Percentiles rank a stretch among this genome's conserved stretches.
Evolutionary conservation across 1,140 invertebrate species (phyloP).

Genomic region (Andricus grossulariae): DNA sequence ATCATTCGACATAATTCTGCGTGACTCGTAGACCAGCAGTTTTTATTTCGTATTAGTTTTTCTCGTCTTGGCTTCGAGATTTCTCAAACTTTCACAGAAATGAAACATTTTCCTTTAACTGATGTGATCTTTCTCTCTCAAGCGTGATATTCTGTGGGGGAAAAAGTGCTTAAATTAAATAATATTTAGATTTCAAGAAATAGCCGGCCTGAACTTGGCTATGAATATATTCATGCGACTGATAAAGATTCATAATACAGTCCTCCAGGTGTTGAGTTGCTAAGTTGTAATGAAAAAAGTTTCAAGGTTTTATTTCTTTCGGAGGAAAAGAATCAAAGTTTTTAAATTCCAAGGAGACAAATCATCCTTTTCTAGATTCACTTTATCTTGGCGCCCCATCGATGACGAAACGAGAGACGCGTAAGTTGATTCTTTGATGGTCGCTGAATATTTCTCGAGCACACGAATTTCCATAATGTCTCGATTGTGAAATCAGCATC

Average conservation of each 20-base stretch:
- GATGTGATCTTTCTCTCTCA: background rate
- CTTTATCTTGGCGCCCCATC: constrained; percentile 16
- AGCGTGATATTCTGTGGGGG: background rate
- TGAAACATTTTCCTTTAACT: constrained; percentile 1
- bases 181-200: too few relatives aligned
- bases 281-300: background rate
- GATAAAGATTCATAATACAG: too few relatives aligned
- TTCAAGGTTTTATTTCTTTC: background rate
- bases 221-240: too few relatives aligned
- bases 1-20: constrained; percentile 13
- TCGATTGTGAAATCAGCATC: constrained; percentile 8
- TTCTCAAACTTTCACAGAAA: constrained; percentile 13
- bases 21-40: background rate
- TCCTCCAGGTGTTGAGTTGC: too few relatives aligned
- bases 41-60: constrained; percentile 1
- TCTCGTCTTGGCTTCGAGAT: background rate
- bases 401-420: constrained; percentile 7
- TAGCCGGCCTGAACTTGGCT: too few relatives aligned
- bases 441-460: background rate
- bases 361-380: background rate
- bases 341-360: background rate
- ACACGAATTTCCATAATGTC: constrained; percentile 18
- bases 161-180: background rate
- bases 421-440: background rate
- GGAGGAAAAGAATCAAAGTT: background rate